Evolutionary conservation across 2,113 vertebrate species (phyloP), one percentile per base, ranked within the genome.

Genomic region (Lathamus discolor): DNA sequence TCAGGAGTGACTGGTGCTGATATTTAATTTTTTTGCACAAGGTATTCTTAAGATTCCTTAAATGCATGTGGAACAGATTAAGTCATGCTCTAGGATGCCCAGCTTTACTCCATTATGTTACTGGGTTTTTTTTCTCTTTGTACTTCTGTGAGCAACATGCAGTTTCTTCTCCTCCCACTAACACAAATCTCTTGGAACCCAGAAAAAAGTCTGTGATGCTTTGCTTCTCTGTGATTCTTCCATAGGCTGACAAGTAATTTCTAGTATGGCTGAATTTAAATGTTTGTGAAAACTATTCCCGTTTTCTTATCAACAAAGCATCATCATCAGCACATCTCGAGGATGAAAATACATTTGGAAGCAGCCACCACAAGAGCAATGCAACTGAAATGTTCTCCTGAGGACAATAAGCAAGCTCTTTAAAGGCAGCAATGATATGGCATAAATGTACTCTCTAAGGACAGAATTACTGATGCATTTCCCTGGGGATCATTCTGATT

Each of bases 321-420:
- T 16, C 18, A 0, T 0, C 77, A 91, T 7, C 86, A 84, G 55
- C 83, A 68, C 64, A 91, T 84, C 23, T 68, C 33, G 24, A 64
- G 81, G 19, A 82, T 33, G 73, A 48, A 46, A 84, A 91, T 6
- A 9, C 39, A 18, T 64, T 37, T 78, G 69, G 80, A 83, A 63
- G 88, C 68, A 91, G 75, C 11, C 5, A 0, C 39, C 61, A 83
- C 28, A 72, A 51, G 68, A 55, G 68, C 11, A 67, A 54, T 35
- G 86, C 64, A 70, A 70, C 80, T 35, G 83, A 90, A 83, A 66
- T 67, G 68, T 83, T 86, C 96, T 83, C 90, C 69, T 27, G 94
- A 77, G 96, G 80, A 70, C 83, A 69, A 37, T 63, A 48, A 94
- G 54, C 63, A 74, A 37, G 67, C 24, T 69, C 48, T 22, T 78